Evolutionary conservation across 2,888 invertebrate genomes (phyloP), one percentile per base, ranked within the genome.

Genomic region (Oxycera nigricornis): DNA sequence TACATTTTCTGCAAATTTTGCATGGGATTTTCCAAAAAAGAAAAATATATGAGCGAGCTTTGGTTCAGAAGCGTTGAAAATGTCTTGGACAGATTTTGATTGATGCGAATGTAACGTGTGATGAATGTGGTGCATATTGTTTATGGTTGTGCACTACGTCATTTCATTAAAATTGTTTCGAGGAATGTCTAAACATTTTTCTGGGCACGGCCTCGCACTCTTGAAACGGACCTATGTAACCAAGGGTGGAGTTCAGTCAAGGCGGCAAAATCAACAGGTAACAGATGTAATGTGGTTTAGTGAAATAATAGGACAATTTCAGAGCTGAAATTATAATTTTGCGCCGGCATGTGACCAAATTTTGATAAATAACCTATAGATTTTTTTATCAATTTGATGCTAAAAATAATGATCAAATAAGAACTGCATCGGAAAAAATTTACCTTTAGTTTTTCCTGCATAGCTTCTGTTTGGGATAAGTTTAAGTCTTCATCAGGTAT

Each of bases 1-100:
- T 76, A 73, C 74, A 72, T 55, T 67, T 68, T 67, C n/a, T 31
- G 35, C 24, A 41, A 67, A 67, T 24, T 24, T 35, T 67, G n/a
- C n/a, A 59, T 30, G 59, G 28, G n/a, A 28, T 22, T 9, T 6
- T 28, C 24, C 59, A 28, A 30, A 59, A 59, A 26, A 46, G 11
- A 35, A 35, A 35, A 35, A 11, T 11, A n/a, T n/a, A 22, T 59
- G 26, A 59, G 30, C 59, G 52, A 55, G 2, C 30, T 9, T 17
- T 22, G 39, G n/a, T n/a, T n/a, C 14, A 17, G 52, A 31, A 30
- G 52, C 24, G 52, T 70, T 70, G 70, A 70, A 55, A 70, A 52
- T 41, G 41, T 39, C 31, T 30, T 20, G 52, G 70, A 31, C 55
- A 55, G 35, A 70, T 57, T 72, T 39, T 72, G 72, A 72, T 72